A percentile compares a stretch with the other conserved stretches of the same genome.
phyloP scores from a whole-genome alignment of 2,888 invertebrate species.

The Plebejus melissa region DNA sequence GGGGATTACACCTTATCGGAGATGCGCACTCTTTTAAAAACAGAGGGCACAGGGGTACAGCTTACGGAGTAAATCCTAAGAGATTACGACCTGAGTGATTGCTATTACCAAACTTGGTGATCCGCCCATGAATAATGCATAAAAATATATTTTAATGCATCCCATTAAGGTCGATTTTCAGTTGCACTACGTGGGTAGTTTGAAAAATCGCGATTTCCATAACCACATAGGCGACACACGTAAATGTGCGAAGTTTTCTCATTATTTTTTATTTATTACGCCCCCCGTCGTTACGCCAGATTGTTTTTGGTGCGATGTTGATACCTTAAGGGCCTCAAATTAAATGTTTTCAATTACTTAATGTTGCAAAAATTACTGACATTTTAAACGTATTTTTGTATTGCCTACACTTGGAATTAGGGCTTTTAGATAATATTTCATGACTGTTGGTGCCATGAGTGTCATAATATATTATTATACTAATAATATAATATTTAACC shows the following conservation, averaged over 20 bases:
- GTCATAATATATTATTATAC: too few species aligned
- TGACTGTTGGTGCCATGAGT: too few species aligned
- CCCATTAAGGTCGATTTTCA: slow-evolving; percentile 42
- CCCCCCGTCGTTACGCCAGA: slow-evolving; percentile 53
- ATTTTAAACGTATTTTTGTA: too few species aligned
- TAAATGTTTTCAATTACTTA: slow-evolving; percentile 18
- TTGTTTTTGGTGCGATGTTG: slow-evolving; percentile 12
- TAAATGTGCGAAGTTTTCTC: slow-evolving; percentile 75
- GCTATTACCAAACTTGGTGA: slow-evolving; percentile 61
- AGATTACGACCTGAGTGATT: slow-evolving; percentile 77
- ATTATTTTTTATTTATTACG: slow-evolving; percentile 75
- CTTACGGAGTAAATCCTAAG: slow-evolving; percentile 63
- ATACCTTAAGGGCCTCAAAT: background rate
- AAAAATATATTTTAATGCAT: background rate
- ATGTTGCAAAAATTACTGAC: background rate
- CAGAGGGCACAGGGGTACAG: slow-evolving; percentile 49
- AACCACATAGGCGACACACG: slow-evolving; percentile 36
- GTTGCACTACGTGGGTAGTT: slow-evolving; percentile 11
- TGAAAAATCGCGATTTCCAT: slow-evolving; percentile 23
- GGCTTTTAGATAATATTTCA: too few species aligned
- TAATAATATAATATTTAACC: too few species aligned
- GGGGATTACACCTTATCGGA: slow-evolving; percentile 59
- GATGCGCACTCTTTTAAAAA: slow-evolving; percentile 63
- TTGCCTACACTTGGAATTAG: too few species aligned
- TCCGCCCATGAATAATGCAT: slow-evolving; percentile 6